Evolutionary conservation across 2,888 invertebrate species (phyloP), one percentile per base, ranked within the genome.

Genomic region (Trilocha varians): DNA sequence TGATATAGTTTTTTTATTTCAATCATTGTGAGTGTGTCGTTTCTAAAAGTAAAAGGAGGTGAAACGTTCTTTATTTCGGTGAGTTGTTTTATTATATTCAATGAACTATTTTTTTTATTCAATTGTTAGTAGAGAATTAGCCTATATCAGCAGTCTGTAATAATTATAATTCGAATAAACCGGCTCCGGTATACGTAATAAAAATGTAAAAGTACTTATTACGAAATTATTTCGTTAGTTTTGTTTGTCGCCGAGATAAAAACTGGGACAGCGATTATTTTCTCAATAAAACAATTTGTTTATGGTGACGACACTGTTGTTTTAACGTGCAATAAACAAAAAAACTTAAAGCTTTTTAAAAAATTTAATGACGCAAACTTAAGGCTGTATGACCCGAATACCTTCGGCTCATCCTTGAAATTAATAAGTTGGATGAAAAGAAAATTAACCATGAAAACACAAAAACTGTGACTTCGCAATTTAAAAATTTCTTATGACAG

Each of bases 1-100:
- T 57, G 51, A n/a, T n/a, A n/a, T n/a, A n/a, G n/a, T 42, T 38
- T 46, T 34, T 43, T 47, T 42, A 36, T 45, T 50, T 48, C 35
- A 43, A 44, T 53, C 55, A 49, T 52, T 59, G 62, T 63, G 57
- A 50, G 57, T 67, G 61, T 60, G 53, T 56, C 58, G 53, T 50
- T 51, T 59, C 55, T 49, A 59, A 76, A 77, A 77, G 74, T 73
- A 78, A 77, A 78, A 78, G 76, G 76, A 72, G 71, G 77, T 76
- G 77, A 72, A 67, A 70, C 69, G 55, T 49, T 69, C 63, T 56
- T 62, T 54, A 60, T 62, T 67, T 66, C 59, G 76, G 78, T 79
- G 57, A 78, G 78, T 65, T 50, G 52, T 62, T 36, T 50, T 32
- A 35, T 32, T 25, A 25, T 38, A 34, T 36, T 39, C 6, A 40